A percentile compares a stretch with the other conserved stretches of the same genome.
Evolutionary conservation across 2,888 invertebrate species (phyloP).

Genomic region (Nemapogon koenigi): DNA sequence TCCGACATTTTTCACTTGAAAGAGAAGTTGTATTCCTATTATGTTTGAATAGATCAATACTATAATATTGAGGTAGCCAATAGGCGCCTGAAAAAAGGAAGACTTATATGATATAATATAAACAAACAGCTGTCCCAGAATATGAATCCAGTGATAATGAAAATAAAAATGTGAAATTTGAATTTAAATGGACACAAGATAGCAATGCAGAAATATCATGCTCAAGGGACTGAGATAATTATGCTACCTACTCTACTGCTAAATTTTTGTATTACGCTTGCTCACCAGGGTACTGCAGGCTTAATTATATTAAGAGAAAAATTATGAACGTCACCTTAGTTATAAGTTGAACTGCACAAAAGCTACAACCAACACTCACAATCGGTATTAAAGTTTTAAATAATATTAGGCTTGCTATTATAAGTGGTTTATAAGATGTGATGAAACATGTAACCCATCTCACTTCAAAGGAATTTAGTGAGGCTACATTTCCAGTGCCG

Average conservation of each 20-base stretch:
- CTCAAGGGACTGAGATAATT: too few relatives aligned
- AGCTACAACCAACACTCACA: constrained; percentile 72
- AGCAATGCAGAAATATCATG: too few relatives aligned
- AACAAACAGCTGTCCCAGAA: too few relatives aligned
- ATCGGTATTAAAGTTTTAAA: constrained; percentile 86
- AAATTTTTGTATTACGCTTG: too few relatives aligned
- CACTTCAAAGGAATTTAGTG: constrained; percentile 95
- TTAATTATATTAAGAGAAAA: too few relatives aligned
- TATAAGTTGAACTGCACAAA: constrained; percentile 66
- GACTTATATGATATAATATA: too few relatives aligned
- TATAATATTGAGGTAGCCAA: constrained; percentile 71
- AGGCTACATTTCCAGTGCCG: constrained; percentile 97
- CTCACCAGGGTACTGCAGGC: too few relatives aligned
- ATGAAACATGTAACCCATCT: constrained; percentile 90
- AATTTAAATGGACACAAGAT: too few relatives aligned
- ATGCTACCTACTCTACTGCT: too few relatives aligned
- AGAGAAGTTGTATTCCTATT: constrained; percentile 87
- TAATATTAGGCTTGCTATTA: constrained; percentile 85
- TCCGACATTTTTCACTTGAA: constrained; percentile 86
- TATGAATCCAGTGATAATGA: too few relatives aligned
- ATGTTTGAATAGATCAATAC: constrained; percentile 82
- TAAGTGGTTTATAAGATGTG: constrained; percentile 90
- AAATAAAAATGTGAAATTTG: too few relatives aligned
- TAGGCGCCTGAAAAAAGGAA: constrained; percentile 60
- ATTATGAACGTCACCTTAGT: constrained; percentile 44